Evolutionary conservation across 2,888 invertebrate species (phyloP).

Genomic region (Latheticus oryzae): DNA sequence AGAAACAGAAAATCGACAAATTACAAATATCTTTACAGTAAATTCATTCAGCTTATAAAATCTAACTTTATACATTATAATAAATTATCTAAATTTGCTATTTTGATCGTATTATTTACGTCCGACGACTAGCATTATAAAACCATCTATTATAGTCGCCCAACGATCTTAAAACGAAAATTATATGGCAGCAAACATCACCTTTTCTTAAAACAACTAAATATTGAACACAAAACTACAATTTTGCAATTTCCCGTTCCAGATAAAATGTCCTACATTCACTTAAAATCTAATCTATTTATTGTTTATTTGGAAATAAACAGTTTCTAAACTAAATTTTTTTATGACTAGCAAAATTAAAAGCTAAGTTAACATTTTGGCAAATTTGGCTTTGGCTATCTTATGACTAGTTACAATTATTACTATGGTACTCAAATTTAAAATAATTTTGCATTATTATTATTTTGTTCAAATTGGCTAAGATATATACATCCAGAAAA

Average conservation of each 20-base stretch:
- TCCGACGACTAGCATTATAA: constrained; percentile 8
- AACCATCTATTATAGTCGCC: constrained; percentile 9
- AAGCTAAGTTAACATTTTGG: constrained; percentile 47
- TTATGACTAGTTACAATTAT: constrained; percentile 50
- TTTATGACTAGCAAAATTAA: constrained; percentile 40
- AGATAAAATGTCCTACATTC: constrained; percentile 19
- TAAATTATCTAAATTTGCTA: constrained; percentile 22
- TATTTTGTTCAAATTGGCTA: constrained; percentile 10
- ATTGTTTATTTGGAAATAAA: constrained; percentile 32
- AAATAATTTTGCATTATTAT: constrained; percentile 23
- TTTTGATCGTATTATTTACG: constrained; percentile 15
- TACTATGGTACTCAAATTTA: constrained; percentile 14
- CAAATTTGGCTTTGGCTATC: constrained; percentile 51
- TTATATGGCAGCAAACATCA: constrained; percentile 26
- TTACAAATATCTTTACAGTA: constrained; percentile 15
- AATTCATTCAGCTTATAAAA: constrained; percentile 21
- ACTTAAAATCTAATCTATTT: constrained; percentile 28
- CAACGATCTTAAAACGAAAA: constrained; percentile 3
- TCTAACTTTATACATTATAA: constrained; percentile 32
- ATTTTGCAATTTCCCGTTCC: constrained; percentile 10
- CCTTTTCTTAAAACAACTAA: constrained; percentile 9
- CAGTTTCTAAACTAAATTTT: constrained; percentile 36
- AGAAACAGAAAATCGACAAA: constrained; percentile 23
- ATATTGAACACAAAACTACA: constrained; percentile 8
- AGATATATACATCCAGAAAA: constrained; percentile 32